Percentiles rank a stretch among this genome's conserved stretches.
phyloP scores from a whole-genome alignment of 2,888 invertebrate species.

The Lycia hirtaria region DNA sequence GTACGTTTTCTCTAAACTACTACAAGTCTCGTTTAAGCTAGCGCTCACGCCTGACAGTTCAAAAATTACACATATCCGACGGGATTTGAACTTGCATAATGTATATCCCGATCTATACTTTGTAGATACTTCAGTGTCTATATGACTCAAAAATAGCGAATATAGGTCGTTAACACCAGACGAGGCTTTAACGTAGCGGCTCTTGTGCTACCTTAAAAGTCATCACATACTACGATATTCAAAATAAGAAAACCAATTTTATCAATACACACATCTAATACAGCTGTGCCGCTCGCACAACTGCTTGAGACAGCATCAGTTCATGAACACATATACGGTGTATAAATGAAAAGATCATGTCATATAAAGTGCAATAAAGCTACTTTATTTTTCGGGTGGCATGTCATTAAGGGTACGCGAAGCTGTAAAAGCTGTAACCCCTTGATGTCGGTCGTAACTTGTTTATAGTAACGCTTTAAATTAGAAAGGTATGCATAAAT shows the following conservation, averaged over 20 bases:
- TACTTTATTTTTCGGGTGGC: slow-evolving; percentile 73
- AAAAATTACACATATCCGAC: too few relatives aligned
- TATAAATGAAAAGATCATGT: slow-evolving; percentile 56
- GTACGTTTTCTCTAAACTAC: too few relatives aligned
- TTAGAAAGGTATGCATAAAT: slow-evolving; percentile 71
- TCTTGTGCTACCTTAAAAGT: too few relatives aligned
- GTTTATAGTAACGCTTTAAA: slow-evolving; percentile 78
- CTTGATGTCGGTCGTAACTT: slow-evolving; percentile 78
- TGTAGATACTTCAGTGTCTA: too few relatives aligned
- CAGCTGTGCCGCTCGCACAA: not conserved
- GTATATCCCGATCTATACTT: too few relatives aligned
- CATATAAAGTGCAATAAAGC: slow-evolving; percentile 67
- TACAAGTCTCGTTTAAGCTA: too few relatives aligned
- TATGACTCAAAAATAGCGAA: too few relatives aligned
- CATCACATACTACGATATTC: too few relatives aligned
- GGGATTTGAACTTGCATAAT: too few relatives aligned
- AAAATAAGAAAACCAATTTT: not conserved
- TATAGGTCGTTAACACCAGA: too few relatives aligned
- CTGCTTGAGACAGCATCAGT: slow-evolving; percentile 22
- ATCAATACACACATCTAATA: not conserved
- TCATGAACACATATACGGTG: slow-evolving; percentile 48
- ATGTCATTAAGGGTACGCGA: slow-evolving; percentile 72
- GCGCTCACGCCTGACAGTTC: too few relatives aligned
- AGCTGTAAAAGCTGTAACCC: slow-evolving; percentile 77
- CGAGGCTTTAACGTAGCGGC: too few relatives aligned